Base-by-base conservation (phyloP, 2,113 vertebrate species). In the Burhinus oedicnemus region DNA sequence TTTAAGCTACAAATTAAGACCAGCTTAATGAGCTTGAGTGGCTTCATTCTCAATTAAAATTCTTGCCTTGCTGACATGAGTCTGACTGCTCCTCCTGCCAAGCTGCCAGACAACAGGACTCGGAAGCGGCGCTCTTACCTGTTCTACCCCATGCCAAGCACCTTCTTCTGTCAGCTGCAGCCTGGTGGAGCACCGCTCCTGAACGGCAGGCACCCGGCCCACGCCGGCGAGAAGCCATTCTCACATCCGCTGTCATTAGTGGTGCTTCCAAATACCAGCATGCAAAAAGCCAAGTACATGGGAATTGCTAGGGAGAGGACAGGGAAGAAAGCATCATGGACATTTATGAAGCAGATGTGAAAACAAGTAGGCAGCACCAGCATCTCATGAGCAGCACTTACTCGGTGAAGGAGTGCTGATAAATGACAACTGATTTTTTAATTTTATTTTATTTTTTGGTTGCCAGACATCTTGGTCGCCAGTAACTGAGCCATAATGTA, bases 11-110 rank as follows among this genome's bases (percentile, higher is more conserved):
- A 1, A 60, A 95, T 89, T 91, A 81, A 92, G 83, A 74, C n/a
- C 32, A 96, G 26, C 20, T 91, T 94, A 97, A 90, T 95, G 74
- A 95, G 81, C 54, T 61, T n/a, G 21, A 95, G 91, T 52, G 6
- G 22, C 21, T 52, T 93, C 12, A 15, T 54, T 83, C 49, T 80
- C 60, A 87, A 75, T 87, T 96, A 90, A 77, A 94, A 90, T 90
- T 88, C 86, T 82, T 54, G 3, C 93, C n/a, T 60, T 71, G 29
- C 14, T 68, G 61, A 55, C 69, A 44, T 4, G 51, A 83, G 66
- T 61, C 66, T 95, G 90, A 79, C 60, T 70, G 42, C 40, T 93
- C 79, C 54, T 57, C 21, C 44, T 94, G 65, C 54, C 40, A 54
- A 45, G 68, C 21, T 91, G 29, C 65, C 80, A 79, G 66, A 49